These are phyloP conservation scores for Drosophila ohnishii DNA, from an alignment of 1,140 invertebrate species.

Conservation along the genomic window DNA sequence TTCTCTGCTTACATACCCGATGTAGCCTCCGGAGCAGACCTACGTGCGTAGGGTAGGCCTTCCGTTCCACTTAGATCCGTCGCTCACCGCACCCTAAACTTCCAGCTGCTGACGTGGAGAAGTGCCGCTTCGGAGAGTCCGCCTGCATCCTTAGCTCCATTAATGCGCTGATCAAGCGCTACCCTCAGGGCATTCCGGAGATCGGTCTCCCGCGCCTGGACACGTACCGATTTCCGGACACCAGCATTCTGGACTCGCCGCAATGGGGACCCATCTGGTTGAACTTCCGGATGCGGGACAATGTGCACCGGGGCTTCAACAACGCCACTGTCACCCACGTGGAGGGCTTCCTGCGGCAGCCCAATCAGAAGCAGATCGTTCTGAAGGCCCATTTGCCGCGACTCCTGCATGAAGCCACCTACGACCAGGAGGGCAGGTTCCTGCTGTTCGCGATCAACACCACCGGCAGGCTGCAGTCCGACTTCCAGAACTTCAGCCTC, in stretches of 20 bases:
- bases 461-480: slow-evolving; percentile 42
- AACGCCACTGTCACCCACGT: slow-evolving; percentile 46
- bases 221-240: neutral
- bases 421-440: slow-evolving; percentile 18
- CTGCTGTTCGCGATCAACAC: slow-evolving; percentile 41
- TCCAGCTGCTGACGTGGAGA: slow-evolving; percentile 51
- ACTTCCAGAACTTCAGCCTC: slow-evolving; percentile 53
- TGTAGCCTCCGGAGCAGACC: neutral
- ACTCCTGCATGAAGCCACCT: slow-evolving; percentile 28
- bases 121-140: slow-evolving; percentile 53
- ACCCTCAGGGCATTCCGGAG: slow-evolving; percentile 60
- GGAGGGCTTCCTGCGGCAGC: slow-evolving; percentile 50
- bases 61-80: neutral
- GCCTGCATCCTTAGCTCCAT: slow-evolving; percentile 47
- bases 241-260: slow-evolving; percentile 13
- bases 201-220: slow-evolving; percentile 55
- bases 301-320: slow-evolving; percentile 14
- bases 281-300: slow-evolving; percentile 32
- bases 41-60: slow-evolving; percentile 24
- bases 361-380: slow-evolving; percentile 25
- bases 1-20: neutral
- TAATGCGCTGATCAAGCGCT: slow-evolving; percentile 42
- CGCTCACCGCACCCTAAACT: slow-evolving; percentile 1
- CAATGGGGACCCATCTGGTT: slow-evolving; percentile 46
- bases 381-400: slow-evolving; percentile 29